Evolutionary conservation across 2,888 invertebrate genomes (phyloP), one percentile per base, ranked within the genome.

Genomic region (Cordilura impudica): DNA sequence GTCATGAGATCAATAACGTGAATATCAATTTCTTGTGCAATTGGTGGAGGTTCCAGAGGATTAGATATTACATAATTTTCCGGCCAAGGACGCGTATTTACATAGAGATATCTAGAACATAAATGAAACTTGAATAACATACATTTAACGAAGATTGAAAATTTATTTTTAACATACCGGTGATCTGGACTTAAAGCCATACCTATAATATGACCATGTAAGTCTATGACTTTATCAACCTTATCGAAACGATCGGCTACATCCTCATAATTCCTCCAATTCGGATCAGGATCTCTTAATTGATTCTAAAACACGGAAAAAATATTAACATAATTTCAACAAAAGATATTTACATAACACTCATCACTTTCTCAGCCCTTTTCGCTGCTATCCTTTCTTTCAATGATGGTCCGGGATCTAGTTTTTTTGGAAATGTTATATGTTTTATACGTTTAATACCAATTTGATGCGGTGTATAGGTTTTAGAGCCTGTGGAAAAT

Each of bases 181-280:
- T 96, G 95, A 90, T 96, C 95, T 0, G 96, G 96, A 79, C 95
- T 95, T 12, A 96, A 90, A 1, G 94, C 94, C 95, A 96, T 95
- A 83, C 96, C 96, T 83, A 96, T 95, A 73, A 96, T 96, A 86
- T 96, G 95, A 0, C 96, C 96, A 86, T 95, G 94, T 63, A 96
- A 91, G 89, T 96, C 96, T 78, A 96, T 95, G 6, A 95, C 89
- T 88, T 95, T 94, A 90, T 96, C 96, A 14, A 95, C 92, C 86
- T 92, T 92, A 87, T 96, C 95, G 82, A 94, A 94, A 83, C 92
- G 92, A 85, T 94, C 92, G 6, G 93, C 92, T 3, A 94, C 93
- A 2, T 93, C 90, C 76, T 94, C 92, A 84, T 92, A 94, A 87
- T 94, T 92, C 81, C 92, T 89, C 93, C 94, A 94, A 86, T 94